These are phyloP conservation scores for Drosophila asahinai DNA, from an alignment of 1,140 invertebrate genomes.

Conservation along the genomic window DNA sequence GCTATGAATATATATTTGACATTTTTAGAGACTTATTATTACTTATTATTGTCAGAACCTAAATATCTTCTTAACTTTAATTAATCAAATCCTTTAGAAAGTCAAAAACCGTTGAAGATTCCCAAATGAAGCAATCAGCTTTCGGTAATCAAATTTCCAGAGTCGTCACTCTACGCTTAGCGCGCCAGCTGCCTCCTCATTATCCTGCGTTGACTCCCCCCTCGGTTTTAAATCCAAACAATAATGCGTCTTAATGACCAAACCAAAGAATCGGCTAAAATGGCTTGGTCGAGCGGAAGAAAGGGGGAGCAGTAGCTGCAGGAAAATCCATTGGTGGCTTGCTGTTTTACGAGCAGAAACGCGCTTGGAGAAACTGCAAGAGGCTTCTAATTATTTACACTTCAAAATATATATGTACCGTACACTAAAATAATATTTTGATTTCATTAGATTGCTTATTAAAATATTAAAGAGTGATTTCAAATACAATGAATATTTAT, in stretches of 20 bases:
- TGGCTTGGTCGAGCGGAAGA: conserved; percentile 26
- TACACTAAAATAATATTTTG: no score
- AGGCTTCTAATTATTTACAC: conserved; percentile 41
- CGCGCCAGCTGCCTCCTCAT: conserved; percentile 22
- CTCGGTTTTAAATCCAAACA: conserved; percentile 37
- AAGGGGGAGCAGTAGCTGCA: conserved; percentile 2
- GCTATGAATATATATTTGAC: not conserved
- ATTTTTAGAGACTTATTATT: not conserved
- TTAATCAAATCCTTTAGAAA: conserved; percentile 5
- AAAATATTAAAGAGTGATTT: not conserved
- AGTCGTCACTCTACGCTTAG: conserved; percentile 17
- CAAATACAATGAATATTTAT: no score
- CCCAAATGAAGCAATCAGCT: conserved; percentile 58
- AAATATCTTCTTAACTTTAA: not conserved
- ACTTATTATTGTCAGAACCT: no score
- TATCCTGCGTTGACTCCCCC: not conserved
- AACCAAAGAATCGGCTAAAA: conserved; percentile 31
- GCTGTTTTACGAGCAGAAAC: conserved; percentile 68
- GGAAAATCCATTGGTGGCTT: conserved; percentile 52
- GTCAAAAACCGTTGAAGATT: not conserved
- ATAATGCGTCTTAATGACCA: conserved; percentile 73
- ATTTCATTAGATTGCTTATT: no score
- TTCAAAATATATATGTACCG: not conserved
- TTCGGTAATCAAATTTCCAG: conserved; percentile 49
- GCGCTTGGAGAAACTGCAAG: conserved; percentile 48